Percentiles rank a stretch among this genome's conserved stretches.
Conservation (phyloP, 1,140 invertebrate species). For the Drosophila fuyamai region DNA sequence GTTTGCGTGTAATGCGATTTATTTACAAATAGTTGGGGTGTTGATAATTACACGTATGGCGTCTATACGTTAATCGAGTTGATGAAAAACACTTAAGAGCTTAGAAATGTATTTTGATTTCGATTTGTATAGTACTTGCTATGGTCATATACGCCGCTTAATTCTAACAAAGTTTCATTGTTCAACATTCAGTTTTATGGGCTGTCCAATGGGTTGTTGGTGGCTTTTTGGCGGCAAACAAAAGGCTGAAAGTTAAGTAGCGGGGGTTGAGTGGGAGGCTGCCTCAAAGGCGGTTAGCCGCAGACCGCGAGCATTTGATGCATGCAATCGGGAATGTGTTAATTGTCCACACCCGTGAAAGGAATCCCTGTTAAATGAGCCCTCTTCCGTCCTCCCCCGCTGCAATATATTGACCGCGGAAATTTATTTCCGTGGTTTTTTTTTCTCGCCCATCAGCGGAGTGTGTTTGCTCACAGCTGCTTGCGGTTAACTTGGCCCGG, state of each 20-base stretch:
- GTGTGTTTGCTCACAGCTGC: conserved; percentile 33
- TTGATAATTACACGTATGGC: conserved; percentile 46
- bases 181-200: conserved; percentile 39
- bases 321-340: conserved; percentile 44
- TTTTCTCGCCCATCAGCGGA: conserved; percentile 18
- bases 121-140: conserved; percentile 52
- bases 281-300: conserved; percentile 60
- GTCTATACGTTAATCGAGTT: conserved; percentile 53
- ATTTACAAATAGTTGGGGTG: conserved; percentile 45
- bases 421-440: conserved; percentile 36
- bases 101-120: conserved; percentile 83
- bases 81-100: conserved; percentile 77
- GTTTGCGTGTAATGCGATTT: conserved; percentile 22
- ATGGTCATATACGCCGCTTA: conserved; percentile 52
- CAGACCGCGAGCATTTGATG: conserved; percentile 71
- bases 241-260: conserved; percentile 23
- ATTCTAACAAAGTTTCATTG: conserved; percentile 45
- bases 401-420: conserved; percentile 31
- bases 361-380: conserved; percentile 34
- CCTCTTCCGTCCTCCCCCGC: background rate
- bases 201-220: conserved; percentile 17
- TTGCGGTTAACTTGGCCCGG: conserved; percentile 32
- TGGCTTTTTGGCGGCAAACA: conserved; percentile 29
- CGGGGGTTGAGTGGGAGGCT: background rate
- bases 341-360: conserved; percentile 54